phyloP scores from a whole-genome alignment of 1,140 invertebrate genomes.

The Apis laboriosa region DNA sequence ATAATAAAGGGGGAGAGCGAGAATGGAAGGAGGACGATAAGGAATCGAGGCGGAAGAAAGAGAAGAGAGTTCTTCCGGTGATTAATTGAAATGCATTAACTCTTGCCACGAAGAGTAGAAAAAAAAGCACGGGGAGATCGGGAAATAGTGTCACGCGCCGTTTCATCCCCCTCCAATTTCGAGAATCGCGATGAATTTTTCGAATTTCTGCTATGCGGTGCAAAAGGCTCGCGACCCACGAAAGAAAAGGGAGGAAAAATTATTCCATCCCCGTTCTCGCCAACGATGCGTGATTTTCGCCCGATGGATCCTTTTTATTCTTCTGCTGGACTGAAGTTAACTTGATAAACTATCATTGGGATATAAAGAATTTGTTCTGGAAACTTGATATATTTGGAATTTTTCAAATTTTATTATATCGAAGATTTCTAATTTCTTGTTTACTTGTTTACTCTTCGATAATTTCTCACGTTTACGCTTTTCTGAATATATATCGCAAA shows the following conservation, averaged over 20 bases:
- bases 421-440: no score
- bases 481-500: no score
- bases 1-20: slow-evolving; percentile 62
- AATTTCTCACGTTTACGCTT: no score
- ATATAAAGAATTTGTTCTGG: no score
- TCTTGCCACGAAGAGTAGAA: slow-evolving; percentile 3
- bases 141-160: slow-evolving; percentile 43
- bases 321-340: background rate
- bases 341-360: no score
- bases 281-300: background rate
- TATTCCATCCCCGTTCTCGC: no score
- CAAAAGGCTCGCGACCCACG: background rate
- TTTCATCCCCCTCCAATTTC: slow-evolving; percentile 28
- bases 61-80: slow-evolving; percentile 60
- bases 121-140: slow-evolving; percentile 40
- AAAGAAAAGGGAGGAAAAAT: background rate
- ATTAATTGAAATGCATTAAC: slow-evolving; percentile 70
- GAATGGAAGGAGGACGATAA: background rate
- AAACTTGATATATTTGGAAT: no score
- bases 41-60: slow-evolving; percentile 13
- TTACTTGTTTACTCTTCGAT: no score
- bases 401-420: no score
- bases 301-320: background rate
- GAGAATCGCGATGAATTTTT: slow-evolving; percentile 24
- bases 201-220: slow-evolving; percentile 12